A percentile compares a stretch with the other conserved stretches of the same genome.
phyloP scores from a whole-genome alignment of 92 coral and sea anemone genomes.

The Virgularia gustaviana region DNA sequence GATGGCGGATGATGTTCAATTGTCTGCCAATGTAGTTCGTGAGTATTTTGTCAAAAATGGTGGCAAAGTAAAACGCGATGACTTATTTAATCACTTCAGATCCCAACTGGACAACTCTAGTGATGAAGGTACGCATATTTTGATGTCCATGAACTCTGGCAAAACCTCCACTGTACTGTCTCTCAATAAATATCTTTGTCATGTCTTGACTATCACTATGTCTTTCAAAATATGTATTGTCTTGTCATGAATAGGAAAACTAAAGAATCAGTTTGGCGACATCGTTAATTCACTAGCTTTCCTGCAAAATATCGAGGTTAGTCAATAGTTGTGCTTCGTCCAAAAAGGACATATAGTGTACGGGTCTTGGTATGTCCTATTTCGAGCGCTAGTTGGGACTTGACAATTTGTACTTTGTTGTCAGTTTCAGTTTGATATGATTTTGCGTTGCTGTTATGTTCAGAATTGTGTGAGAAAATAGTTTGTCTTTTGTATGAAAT shows the following conservation, averaged over 20 bases:
- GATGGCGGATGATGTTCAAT: slow-evolving; percentile 18
- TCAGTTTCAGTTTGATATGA: not conserved
- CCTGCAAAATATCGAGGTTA: slow-evolving; percentile 26
- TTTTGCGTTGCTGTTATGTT: not conserved
- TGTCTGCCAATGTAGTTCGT: slow-evolving; percentile 47
- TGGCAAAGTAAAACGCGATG: slow-evolving; percentile 83
- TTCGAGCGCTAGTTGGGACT: no score
- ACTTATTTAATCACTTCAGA: slow-evolving; percentile 88
- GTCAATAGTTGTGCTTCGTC: not conserved
- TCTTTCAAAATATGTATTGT: no score
- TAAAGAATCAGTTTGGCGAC: slow-evolving; percentile 27
- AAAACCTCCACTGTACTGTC: no score
- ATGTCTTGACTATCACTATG: no score
- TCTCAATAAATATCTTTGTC: no score
- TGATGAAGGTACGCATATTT: slow-evolving; percentile 77
- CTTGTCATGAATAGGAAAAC: slow-evolving; percentile 3
- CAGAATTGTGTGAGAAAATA: no score
- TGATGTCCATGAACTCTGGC: no score
- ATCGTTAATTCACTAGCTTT: slow-evolving; percentile 21
- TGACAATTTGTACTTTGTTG: not conserved
- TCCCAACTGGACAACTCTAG: slow-evolving; percentile 82
- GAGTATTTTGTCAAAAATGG: slow-evolving; percentile 76
- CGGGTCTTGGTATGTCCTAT: no score
- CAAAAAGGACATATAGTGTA: not conserved
- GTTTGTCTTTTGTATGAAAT: no score